phyloP scores from a whole-genome alignment of 2,113 vertebrate genomes.

The Cephalophus harveyi region DNA sequence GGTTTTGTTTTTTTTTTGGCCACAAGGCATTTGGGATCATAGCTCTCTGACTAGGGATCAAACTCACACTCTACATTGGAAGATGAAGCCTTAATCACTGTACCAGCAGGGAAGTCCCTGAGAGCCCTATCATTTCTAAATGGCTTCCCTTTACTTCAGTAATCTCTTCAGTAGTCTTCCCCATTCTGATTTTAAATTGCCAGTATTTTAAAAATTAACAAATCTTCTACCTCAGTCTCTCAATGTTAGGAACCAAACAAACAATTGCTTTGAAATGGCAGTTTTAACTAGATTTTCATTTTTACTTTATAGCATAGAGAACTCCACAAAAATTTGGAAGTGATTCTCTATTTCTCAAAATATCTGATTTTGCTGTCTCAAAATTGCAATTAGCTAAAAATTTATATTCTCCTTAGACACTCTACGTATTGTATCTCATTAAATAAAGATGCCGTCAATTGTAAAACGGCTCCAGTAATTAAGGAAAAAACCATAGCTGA shows the following conservation, averaged over 20 bases:
- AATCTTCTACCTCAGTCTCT: background rate
- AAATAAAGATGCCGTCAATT: background rate
- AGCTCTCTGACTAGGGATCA: background rate
- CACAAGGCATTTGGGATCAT: background rate
- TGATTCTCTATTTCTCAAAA: background rate
- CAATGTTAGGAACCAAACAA: background rate
- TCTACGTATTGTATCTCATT: background rate
- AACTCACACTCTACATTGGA: background rate
- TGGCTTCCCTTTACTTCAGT: background rate
- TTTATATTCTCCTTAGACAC: background rate
- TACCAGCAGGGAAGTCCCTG: background rate
- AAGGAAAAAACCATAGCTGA: background rate
- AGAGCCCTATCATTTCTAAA: background rate
- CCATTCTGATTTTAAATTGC: background rate
- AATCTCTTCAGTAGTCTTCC: background rate
- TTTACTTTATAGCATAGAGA: background rate
- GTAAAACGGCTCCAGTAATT: background rate
- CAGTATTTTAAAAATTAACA: background rate
- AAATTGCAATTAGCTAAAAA: background rate
- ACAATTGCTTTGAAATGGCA: conserved; percentile 6
- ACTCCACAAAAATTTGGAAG: background rate
- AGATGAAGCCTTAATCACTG: background rate
- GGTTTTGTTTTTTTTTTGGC: background rate
- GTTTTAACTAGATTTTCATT: background rate
- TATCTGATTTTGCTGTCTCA: background rate